A percentile compares a stretch with the other conserved stretches of the same genome.
Conservation (phyloP, 92 coral and sea anemone species). For the Zoanthus sansibaricus region DNA sequence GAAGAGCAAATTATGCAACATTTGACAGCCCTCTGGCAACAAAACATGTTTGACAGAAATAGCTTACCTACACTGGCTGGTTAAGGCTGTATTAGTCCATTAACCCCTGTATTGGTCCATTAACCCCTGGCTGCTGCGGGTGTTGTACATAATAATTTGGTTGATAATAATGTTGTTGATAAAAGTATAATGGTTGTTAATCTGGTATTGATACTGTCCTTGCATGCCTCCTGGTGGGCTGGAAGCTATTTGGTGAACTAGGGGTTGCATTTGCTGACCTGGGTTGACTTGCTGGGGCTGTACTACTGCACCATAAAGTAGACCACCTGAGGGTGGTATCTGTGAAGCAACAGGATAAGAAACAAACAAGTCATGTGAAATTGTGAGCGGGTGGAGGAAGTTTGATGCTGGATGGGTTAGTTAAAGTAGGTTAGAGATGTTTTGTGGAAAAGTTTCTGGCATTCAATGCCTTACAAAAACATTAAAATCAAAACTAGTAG, state of each 20-base stretch:
- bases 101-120: too few species aligned
- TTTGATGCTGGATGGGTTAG: neutral
- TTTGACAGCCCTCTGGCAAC: too few species aligned
- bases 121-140: conserved; percentile 47
- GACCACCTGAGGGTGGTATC: conserved; percentile 22
- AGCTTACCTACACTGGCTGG: conserved; percentile 40
- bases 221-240: neutral
- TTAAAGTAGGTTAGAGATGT: too few species aligned
- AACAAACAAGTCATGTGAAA: conserved; percentile 25
- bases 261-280: conserved; percentile 12
- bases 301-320: conserved; percentile 7
- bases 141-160: conserved; percentile 18
- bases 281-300: conserved; percentile 10
- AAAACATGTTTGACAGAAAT: too few species aligned
- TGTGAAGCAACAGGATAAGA: conserved; percentile 17
- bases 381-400: conserved; percentile 13
- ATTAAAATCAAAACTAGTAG: too few species aligned
- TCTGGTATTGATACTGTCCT: conserved; percentile 19
- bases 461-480: too few species aligned
- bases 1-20: too few species aligned
- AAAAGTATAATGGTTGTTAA: conserved; percentile 29
- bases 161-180: too few species aligned
- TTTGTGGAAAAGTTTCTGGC: too few species aligned
- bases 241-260: conserved; percentile 7
- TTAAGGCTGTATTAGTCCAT: conserved; percentile 31